Evolutionary conservation across 1,140 invertebrate species (phyloP).

Genomic region (Diorhabda carinulata): DNA sequence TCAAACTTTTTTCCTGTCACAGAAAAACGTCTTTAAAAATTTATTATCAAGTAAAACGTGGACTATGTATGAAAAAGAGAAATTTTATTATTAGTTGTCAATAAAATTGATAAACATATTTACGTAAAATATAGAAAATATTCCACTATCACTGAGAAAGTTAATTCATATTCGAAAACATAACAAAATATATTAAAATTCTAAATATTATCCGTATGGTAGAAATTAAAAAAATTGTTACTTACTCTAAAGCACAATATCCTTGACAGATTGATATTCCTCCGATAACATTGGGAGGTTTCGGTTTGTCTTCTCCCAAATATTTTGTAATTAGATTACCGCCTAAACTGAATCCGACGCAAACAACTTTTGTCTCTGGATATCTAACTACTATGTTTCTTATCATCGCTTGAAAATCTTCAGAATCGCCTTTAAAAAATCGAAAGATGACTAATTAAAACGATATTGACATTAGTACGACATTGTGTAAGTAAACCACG

Average conservation of each 20-base stretch:
- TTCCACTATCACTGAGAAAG: too few relatives aligned
- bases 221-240: constrained; percentile 24
- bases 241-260: constrained; percentile 83
- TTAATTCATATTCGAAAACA: too few relatives aligned
- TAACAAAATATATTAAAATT: too few relatives aligned
- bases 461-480: neutral
- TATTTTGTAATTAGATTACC: constrained; percentile 88
- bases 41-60: too few relatives aligned
- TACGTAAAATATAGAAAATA: too few relatives aligned
- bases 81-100: too few relatives aligned
- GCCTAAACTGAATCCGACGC: constrained; percentile 86
- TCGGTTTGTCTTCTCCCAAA: constrained; percentile 68
- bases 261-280: constrained; percentile 89
- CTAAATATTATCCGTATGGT: too few relatives aligned
- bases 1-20: too few relatives aligned
- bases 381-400: constrained; percentile 67
- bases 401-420: constrained; percentile 79
- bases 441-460: neutral
- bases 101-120: too few relatives aligned
- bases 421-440: constrained; percentile 67
- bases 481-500: too few relatives aligned
- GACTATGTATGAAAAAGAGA: too few relatives aligned
- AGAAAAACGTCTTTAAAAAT: too few relatives aligned
- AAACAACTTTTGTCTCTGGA: constrained; percentile 70
- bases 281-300: constrained; percentile 70